These are phyloP conservation scores for Yponomeuta cagnagella DNA, from an alignment of 2,888 invertebrate genomes.

Conservation along the genomic window DNA sequence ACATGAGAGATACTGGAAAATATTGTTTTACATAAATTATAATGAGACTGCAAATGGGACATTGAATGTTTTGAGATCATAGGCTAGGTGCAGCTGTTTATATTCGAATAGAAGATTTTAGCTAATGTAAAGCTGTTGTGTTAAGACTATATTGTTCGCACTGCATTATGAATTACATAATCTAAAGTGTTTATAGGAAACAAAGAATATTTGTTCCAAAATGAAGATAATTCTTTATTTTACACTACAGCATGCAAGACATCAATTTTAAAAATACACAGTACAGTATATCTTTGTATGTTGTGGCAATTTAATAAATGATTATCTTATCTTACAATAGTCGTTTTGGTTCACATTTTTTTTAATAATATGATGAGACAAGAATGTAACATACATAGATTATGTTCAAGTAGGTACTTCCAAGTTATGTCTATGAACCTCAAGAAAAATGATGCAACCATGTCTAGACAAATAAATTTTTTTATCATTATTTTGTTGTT, in stretches of 20 bases:
- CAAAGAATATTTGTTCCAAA: too few relatives aligned
- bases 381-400: neutral
- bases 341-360: neutral
- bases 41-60: slow-evolving; percentile 7
- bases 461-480: slow-evolving; percentile 16
- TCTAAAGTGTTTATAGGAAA: too few relatives aligned
- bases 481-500: slow-evolving; percentile 15
- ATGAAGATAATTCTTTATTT: too few relatives aligned
- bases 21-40: slow-evolving; percentile 8
- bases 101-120: neutral
- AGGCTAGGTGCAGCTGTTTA: neutral
- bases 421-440: neutral
- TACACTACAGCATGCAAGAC: too few relatives aligned
- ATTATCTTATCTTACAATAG: too few relatives aligned
- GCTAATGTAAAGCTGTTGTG: neutral
- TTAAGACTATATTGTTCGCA: too few relatives aligned
- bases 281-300: too few relatives aligned
- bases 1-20: neutral
- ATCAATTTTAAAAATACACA: too few relatives aligned
- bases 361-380: neutral
- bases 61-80: neutral
- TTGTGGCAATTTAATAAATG: too few relatives aligned
- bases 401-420: neutral
- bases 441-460: neutral
- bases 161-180: too few relatives aligned